Conservation (phyloP, 35 echinoderm and acorn worm genomes). For the Amphiura filiformis region DNA sequence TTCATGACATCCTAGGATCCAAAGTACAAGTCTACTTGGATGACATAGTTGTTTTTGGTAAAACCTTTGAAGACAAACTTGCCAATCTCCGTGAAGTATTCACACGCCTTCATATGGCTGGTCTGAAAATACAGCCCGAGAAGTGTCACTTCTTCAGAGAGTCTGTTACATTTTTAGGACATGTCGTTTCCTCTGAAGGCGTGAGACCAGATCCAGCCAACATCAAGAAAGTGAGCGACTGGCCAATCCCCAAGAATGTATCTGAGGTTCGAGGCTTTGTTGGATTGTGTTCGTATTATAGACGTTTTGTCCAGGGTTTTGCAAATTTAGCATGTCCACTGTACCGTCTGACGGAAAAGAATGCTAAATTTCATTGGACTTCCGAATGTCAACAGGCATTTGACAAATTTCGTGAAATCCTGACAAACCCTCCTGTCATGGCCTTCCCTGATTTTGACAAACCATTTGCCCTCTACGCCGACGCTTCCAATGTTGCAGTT, state of each 20-base stretch:
- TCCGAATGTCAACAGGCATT: constrained; percentile 20
- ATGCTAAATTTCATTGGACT: constrained; percentile 38
- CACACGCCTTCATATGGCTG: neutral
- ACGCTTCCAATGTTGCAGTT: constrained; percentile 48
- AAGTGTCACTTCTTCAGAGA: constrained; percentile 57
- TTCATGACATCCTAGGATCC: constrained; percentile 24
- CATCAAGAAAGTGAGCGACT: constrained; percentile 19
- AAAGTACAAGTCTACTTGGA: constrained; percentile 36
- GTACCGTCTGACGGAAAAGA: constrained; percentile 40
- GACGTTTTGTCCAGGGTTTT: constrained; percentile 53
- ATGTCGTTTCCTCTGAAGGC: constrained; percentile 49
- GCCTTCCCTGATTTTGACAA: constrained; percentile 52
- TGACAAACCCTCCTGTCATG: constrained; percentile 52
- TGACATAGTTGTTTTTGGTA: constrained; percentile 55
- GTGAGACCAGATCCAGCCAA: constrained; percentile 51
- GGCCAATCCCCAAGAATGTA: constrained; percentile 39
- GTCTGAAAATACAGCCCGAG: constrained; percentile 49
- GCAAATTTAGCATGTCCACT: constrained; percentile 44
- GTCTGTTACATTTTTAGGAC: constrained; percentile 36
- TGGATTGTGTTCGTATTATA: constrained; percentile 49
- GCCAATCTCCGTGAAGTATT: constrained; percentile 41
- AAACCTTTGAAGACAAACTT: constrained; percentile 41
- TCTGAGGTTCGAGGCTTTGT: constrained; percentile 41
- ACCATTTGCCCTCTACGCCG: constrained; percentile 41
- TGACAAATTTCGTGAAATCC: constrained; percentile 24